Evolutionary conservation across 1,140 invertebrate species (phyloP), one percentile per base, ranked within the genome.

Genomic region (Ladona fulva): DNA sequence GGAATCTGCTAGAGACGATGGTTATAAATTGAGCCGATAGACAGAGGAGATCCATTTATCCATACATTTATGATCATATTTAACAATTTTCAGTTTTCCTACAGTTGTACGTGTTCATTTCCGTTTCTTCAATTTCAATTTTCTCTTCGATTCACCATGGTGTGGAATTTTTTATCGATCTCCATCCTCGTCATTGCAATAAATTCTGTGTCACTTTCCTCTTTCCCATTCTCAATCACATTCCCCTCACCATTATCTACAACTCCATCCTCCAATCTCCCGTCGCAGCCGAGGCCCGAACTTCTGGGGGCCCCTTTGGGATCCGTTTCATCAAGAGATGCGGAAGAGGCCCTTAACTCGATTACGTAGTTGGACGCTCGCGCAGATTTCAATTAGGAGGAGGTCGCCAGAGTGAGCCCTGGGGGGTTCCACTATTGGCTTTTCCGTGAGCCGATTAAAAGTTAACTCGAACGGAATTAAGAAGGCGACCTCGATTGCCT

Each of bases 391-490:
- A 66, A 66, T 66, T 66, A 66, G 5, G 14, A 52, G 44, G 44
- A 52, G 44, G 44, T 52, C 44, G 44, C n/a, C n/a, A n/a, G n/a
- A n/a, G n/a, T n/a, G n/a, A 8, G 29, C 8, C 29, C 29, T 8
- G 1, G 1, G 29, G 29, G 29, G 29, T 37, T 16, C 14, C 52
- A 22, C 52, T 66, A 66, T 66, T 66, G 52, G 52, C 52, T 66
- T 66, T 66, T 22, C 52, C 52, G n/a, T 22, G 52, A 12, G 52
- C 52, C 52, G 52, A 66, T 66, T 66, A 66, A 66, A 66, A 66
- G 52, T 66, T 66, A 66, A 66, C 52, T 22, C 52, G 52, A 66
- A 66, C 52, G 52, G n/a, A 66, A 66, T 66, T 66, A 66, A 66
- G 52, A 12, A 66, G 52, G 16, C 14, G 52, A 66, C n/a, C 52